Conservation (phyloP, 2,888 invertebrate species). For the Phymatocera aterrima region DNA sequence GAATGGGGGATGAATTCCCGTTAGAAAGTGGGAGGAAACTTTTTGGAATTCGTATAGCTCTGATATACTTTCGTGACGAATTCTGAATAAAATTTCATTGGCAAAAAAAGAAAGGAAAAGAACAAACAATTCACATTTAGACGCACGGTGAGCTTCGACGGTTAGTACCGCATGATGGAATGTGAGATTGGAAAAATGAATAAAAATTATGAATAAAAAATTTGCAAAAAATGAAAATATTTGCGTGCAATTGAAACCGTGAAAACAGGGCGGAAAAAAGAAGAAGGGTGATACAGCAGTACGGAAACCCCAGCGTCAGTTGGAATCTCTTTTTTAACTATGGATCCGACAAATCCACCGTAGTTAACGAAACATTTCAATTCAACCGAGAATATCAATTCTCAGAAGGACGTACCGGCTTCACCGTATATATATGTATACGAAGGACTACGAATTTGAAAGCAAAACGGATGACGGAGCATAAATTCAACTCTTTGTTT, state of each 20-base stretch:
- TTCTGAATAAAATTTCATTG: neutral
- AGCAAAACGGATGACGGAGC: constrained; percentile 22
- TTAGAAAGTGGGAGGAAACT: constrained; percentile 27
- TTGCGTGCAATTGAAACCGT: neutral
- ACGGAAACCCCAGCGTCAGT: neutral
- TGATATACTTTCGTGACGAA: constrained; percentile 1
- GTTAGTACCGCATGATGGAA: neutral
- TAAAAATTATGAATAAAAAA: neutral
- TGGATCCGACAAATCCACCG: neutral
- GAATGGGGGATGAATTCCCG: constrained; percentile 1
- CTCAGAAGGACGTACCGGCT: neutral
- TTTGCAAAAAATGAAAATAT: neutral
- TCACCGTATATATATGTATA: neutral
- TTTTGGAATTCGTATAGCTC: neutral
- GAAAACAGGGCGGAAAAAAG: constrained; percentile 2
- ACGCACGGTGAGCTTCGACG: neutral
- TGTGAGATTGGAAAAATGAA: constrained; percentile 16
- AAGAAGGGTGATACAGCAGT: neutral
- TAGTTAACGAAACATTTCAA: constrained; percentile 10
- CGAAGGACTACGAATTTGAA: neutral
- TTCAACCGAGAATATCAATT: neutral
- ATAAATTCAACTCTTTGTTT: constrained; percentile 27
- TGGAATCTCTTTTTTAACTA: neutral
- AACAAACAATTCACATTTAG: neutral
- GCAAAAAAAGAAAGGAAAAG: neutral